These are phyloP conservation scores for Mimumesa dahlbomi DNA, from an alignment of 2,888 invertebrate genomes.

Conservation along the genomic window DNA sequence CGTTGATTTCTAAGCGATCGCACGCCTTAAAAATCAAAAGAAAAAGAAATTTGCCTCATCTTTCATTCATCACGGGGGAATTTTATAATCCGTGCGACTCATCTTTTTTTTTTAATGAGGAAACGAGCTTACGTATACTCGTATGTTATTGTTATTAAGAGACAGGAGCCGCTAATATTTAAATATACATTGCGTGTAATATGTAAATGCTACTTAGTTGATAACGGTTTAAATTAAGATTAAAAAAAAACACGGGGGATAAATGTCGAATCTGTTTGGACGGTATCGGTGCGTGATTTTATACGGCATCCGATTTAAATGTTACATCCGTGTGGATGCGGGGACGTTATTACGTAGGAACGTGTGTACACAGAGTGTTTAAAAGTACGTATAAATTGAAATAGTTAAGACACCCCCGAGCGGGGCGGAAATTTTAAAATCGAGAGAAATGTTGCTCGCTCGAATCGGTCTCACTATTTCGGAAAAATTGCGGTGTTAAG, in stretches of 20 bases:
- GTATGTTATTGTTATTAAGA: slow-evolving; percentile 61
- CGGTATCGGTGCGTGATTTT: background rate
- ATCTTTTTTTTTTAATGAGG: slow-evolving; percentile 38
- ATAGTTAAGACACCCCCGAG: background rate
- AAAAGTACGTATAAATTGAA: slow-evolving; percentile 3
- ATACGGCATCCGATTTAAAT: too few species aligned
- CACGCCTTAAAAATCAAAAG: too few species aligned
- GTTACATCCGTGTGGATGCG: slow-evolving; percentile 7
- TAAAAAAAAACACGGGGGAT: background rate
- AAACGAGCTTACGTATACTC: slow-evolving; percentile 70
- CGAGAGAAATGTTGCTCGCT: too few species aligned
- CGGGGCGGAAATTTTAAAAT: slow-evolving; percentile 2
- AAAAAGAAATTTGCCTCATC: too few species aligned
- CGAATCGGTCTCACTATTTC: background rate
- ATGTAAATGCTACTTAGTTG: slow-evolving; percentile 55
- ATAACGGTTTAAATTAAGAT: slow-evolving; percentile 45
- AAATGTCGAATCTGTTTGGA: background rate
- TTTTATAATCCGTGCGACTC: slow-evolving; percentile 45
- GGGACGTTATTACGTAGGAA: slow-evolving; percentile 18
- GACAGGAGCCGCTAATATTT: slow-evolving; percentile 57
- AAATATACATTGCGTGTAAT: slow-evolving; percentile 52
- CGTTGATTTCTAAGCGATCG: too few species aligned
- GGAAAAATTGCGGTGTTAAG: too few species aligned
- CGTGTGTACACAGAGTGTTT: slow-evolving; percentile 25
- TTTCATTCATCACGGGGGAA: too few species aligned